Conservation (phyloP, 2,113 vertebrate genomes). For the Erythrolamprus reginae region DNA sequence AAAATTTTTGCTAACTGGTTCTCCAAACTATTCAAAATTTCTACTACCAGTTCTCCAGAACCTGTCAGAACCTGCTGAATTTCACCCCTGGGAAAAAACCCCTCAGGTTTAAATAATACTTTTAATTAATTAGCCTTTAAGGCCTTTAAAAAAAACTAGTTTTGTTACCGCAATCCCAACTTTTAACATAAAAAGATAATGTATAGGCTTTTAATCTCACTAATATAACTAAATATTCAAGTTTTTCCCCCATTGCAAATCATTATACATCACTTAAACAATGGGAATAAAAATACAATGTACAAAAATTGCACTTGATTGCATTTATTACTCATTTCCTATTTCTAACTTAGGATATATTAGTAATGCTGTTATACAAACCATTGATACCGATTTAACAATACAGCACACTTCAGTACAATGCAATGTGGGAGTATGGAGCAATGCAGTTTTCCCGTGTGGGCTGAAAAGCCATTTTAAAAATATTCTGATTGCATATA, state of each 20-base stretch:
- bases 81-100: not conserved
- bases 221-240: slow-evolving; percentile 5
- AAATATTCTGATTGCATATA: slow-evolving; percentile 39
- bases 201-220: slow-evolving; percentile 21
- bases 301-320: slow-evolving; percentile 18
- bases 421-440: slow-evolving; percentile 48
- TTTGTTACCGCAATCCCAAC: not conserved
- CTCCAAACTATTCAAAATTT: too few relatives aligned
- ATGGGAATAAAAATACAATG: slow-evolving; percentile 5
- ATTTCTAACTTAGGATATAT: slow-evolving; percentile 41
- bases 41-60: too few relatives aligned
- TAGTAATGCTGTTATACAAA: slow-evolving; percentile 49
- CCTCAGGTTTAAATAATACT: not conserved
- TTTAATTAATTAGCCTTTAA: not conserved
- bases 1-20: too few relatives aligned
- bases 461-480: slow-evolving; percentile 54
- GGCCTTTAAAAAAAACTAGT: not conserved
- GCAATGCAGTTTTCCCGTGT: slow-evolving; percentile 52
- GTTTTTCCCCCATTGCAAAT: not conserved
- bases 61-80: too few relatives aligned
- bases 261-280: slow-evolving; percentile 10
- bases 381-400: slow-evolving; percentile 42
- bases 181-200: not conserved
- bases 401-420: slow-evolving; percentile 44
- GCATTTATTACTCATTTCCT: slow-evolving; percentile 47